These are phyloP conservation scores for Struthio camelus DNA, from an alignment of 2,113 vertebrate species.

Conservation along the genomic window DNA sequence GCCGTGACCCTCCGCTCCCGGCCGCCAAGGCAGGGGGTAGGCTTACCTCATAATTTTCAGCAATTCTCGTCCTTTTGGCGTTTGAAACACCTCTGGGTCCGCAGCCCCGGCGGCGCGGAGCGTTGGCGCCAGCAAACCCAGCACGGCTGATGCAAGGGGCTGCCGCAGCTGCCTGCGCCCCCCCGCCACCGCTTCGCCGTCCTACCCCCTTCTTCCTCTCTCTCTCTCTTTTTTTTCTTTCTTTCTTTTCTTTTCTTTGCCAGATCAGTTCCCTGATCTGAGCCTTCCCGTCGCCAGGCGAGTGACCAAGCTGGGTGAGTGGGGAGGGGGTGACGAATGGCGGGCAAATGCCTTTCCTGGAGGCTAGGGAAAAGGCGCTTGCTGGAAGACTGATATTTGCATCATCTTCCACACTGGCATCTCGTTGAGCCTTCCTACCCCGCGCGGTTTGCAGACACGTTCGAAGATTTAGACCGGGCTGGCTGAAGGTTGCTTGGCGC, in stretches of 20 bases:
- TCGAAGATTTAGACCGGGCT: not conserved
- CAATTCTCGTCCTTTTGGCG: not conserved
- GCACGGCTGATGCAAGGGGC: accelerated
- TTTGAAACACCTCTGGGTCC: not conserved
- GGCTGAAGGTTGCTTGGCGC: not conserved
- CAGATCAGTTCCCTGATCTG: not conserved
- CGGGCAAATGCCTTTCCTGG: slow-evolving; percentile 23
- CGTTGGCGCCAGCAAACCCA: not conserved
- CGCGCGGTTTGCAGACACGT: accelerated
- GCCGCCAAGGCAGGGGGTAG: accelerated
- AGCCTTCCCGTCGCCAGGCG: too few species aligned
- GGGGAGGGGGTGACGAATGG: not conserved
- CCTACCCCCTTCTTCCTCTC: not conserved
- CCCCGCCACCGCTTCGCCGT: accelerated
- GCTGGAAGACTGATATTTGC: slow-evolving; percentile 8
- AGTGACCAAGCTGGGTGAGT: too few species aligned
- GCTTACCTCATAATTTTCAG: not conserved
- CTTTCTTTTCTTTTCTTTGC: not conserved
- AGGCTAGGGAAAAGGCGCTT: not conserved
- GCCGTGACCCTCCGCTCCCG: not conserved
- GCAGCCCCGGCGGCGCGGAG: not conserved
- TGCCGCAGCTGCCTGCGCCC: not conserved
- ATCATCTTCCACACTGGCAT: not conserved
- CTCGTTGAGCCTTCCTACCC: slow-evolving; percentile 34
- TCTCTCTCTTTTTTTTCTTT: too few species aligned